Conservation (phyloP, 1,140 invertebrate genomes). For the Drosophila watanabei region DNA sequence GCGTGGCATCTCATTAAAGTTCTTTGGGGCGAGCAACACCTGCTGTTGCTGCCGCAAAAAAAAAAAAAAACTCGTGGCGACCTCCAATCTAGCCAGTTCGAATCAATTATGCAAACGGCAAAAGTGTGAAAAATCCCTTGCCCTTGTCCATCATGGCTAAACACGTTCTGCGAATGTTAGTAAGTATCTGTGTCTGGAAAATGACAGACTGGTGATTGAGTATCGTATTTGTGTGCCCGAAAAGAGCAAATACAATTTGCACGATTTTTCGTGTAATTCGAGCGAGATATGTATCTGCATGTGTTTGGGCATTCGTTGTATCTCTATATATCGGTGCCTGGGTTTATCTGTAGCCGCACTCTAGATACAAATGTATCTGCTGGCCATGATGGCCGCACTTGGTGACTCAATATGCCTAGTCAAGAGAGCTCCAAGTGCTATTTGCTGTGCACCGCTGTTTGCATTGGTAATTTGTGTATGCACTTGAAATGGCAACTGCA, state of each 20-base stretch:
- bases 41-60: background rate
- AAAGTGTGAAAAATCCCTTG: conserved; percentile 75
- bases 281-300: conserved; percentile 55
- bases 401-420: conserved; percentile 78
- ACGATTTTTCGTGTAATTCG: conserved; percentile 73
- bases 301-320: conserved; percentile 42
- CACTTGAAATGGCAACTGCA: conserved; percentile 70
- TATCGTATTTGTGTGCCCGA: conserved; percentile 56
- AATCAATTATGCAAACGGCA: conserved; percentile 78
- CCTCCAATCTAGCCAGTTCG: conserved; percentile 45
- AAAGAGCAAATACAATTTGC: conserved; percentile 79
- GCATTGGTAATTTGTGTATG: conserved; percentile 81
- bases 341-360: conserved; percentile 39
- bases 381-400: conserved; percentile 66
- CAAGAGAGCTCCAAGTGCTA: conserved; percentile 39
- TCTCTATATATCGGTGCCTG: conserved; percentile 33
- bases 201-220: conserved; percentile 56
- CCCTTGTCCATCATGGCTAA: conserved; percentile 65
- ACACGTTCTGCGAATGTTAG: conserved; percentile 59
- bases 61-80: conserved; percentile 6
- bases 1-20: conserved; percentile 43
- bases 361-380: conserved; percentile 62
- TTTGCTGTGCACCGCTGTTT: conserved; percentile 55
- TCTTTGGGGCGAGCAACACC: conserved; percentile 15
- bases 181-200: conserved; percentile 56